Evolutionary conservation across 2,113 vertebrate species (phyloP), one percentile per base, ranked within the genome.

Genomic region (Candoia aspera): DNA sequence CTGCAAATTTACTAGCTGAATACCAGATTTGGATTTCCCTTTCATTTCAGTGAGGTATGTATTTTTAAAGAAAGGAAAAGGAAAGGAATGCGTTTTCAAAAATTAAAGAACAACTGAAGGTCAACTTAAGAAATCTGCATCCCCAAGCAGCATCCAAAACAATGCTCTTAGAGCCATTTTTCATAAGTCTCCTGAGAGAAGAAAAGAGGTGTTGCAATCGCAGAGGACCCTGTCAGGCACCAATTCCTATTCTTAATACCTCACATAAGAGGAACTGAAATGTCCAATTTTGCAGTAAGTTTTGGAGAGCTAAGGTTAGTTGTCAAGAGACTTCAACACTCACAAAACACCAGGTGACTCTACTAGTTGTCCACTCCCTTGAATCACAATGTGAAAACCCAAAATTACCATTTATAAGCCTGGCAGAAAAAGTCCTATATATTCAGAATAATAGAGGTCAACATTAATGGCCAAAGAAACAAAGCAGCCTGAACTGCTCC

Each of bases 361-460:
- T 92, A n/a, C 60, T 92, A 90, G 0, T 0, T 19, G 1, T 73
- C 89, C 95, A 90, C 15, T 86, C 89, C 49, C 87, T 21, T 49
- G 88, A 19, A 93, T 87, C 0, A 0, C 53, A 92, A 94, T 84
- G 87, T 90, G 8, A 86, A 91, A 93, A 89, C 68, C 54, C 53
- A 68, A 91, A 91, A 84, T 68, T 85, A 93, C 62, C 33, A 26
- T 79, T 87, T 90, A 57, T 29, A 83, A 92, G 53, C 57, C 64
- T 89, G 26, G 88, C 83, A 62, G 91, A 94, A 88, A 92, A 96
- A 95, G 92, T 26, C 26, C 94, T 86, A 91, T 4, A 29, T 10
- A 33, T 12, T 87, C 91, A 91, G 24, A 93, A 88, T 84, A 84
- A 59, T 57, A 87, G 21, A 93, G 59, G 49, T 0, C 89, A 91